Conservation (phyloP, 2,888 invertebrate species). For the Scelioninae gen. 2 region DNA sequence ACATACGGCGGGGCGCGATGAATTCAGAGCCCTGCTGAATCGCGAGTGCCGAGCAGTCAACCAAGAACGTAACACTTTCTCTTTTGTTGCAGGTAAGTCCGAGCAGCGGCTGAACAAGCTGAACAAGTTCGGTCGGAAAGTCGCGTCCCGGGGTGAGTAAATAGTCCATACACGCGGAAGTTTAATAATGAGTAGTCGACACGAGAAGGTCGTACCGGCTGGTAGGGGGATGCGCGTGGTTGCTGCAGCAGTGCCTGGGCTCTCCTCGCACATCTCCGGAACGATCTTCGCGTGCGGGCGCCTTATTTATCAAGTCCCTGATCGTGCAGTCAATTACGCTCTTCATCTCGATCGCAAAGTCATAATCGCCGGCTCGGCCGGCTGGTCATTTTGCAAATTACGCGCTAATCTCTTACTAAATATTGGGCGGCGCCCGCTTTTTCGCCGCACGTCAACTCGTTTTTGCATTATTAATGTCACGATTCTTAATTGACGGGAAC, state of each 20-base stretch:
- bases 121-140: conserved; percentile 48
- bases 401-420: conserved; percentile 57
- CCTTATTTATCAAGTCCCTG: conserved; percentile 57
- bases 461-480: conserved; percentile 58
- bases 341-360: conserved; percentile 47
- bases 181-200: conserved; percentile 72
- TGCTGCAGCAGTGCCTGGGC: too few relatives aligned
- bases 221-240: conserved; percentile 39
- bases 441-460: conserved; percentile 32
- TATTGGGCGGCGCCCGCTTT: conserved; percentile 40
- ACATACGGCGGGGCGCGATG: too few relatives aligned
- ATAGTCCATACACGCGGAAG: conserved; percentile 68
- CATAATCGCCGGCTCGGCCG: conserved; percentile 34
- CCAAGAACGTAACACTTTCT: conserved; percentile 59
- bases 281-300: conserved; percentile 59
- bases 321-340: conserved; percentile 58
- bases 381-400: conserved; percentile 58
- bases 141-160: conserved; percentile 70
- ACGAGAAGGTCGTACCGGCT: conserved; percentile 61
- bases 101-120: conserved; percentile 48
- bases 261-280: conserved; percentile 50
- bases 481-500: conserved; percentile 45
- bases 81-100: conserved; percentile 72
- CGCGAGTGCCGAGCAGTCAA: conserved; percentile 33
- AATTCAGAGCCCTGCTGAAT: conserved; percentile 48